Base-by-base conservation (phyloP, 1,140 invertebrate genomes). In the Drosophila sp. region DNA sequence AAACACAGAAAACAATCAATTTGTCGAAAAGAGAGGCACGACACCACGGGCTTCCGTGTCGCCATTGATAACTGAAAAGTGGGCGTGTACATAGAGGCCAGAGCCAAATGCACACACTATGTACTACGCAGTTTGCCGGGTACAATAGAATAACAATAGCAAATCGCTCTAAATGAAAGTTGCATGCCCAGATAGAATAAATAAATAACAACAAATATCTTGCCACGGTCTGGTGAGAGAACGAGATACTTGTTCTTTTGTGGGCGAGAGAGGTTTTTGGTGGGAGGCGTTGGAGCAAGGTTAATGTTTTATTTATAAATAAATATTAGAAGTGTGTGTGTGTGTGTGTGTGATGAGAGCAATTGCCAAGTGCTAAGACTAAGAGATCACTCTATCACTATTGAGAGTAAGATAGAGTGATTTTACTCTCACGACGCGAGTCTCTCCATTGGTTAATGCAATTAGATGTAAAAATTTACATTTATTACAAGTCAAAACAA, bases 231-330 rank as follows among this genome's bases (percentile, higher is more conserved):
- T 68, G 65, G 3, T 55, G 66, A 40, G 55, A 60, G 65, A 30
- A 55, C 5, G 33, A 55, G 66, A 44, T 11, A 55, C 7, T 50
- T 3, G 8, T 38, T 40, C 1, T 50, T n/a, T 61, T 44, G 60
- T 61, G 38, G 6, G 56, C 25, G 50, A 25, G 54, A 41, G 60
- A 11, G 30, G 8, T 44, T 10, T 17, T 38, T 38, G 33, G 60
- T 41, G 30, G 47, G 25, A 65, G 76, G 47, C 23, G 27, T 23
- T 10, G 67, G 65, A 44, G 60, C 83, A 83, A 87, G 79, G 83
- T 80, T 87, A 86, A 68, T 80, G 70, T 70, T 63, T 89, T 86
- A 86, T 83, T 86, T 82, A 76, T 86, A 87, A 82, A 79, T 78
- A 71, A 82, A 73, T 87, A 83, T 68, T 80, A 77, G 17, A 17